Evolutionary conservation across 2,797 vertebrate species (phyloP).

Genomic region (Arrhamphus sclerolepis): DNA sequence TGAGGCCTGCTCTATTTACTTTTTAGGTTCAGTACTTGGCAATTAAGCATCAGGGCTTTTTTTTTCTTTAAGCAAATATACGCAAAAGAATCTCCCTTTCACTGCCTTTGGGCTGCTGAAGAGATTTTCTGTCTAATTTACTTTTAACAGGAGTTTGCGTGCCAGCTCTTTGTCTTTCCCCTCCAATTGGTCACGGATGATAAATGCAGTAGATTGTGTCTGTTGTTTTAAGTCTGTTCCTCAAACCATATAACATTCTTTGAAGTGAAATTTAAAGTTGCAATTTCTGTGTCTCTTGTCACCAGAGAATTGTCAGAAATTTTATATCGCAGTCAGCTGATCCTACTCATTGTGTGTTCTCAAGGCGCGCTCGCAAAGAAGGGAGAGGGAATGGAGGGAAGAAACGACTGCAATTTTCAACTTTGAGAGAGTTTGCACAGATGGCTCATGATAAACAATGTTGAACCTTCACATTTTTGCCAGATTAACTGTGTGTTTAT

Average conservation of each 20-base stretch:
- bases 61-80: conserved; percentile 27
- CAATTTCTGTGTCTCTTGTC: conserved; percentile 61
- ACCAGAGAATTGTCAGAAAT: conserved; percentile 45
- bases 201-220: conserved; percentile 53
- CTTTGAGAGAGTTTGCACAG: conserved; percentile 73
- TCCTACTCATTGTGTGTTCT: conserved; percentile 54
- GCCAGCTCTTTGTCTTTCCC: conserved; percentile 47
- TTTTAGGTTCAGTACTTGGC: conserved; percentile 38
- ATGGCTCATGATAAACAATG: conserved; percentile 79
- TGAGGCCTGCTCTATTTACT: conserved; percentile 21
- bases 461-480: conserved; percentile 74
- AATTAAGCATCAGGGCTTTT: conserved; percentile 12
- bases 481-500: conserved; percentile 78
- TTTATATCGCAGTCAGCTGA: conserved; percentile 46
- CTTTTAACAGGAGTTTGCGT: conserved; percentile 60
- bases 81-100: conserved; percentile 40
- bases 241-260: conserved; percentile 61
- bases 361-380: conserved; percentile 36
- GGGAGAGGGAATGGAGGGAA: conserved; percentile 54
- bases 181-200: conserved; percentile 49
- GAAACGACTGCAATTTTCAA: conserved; percentile 62
- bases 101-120: conserved; percentile 55
- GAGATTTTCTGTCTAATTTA: conserved; percentile 68
- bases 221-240: conserved; percentile 47
- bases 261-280: conserved; percentile 60